Percentiles rank a stretch among this genome's conserved stretches.
These are phyloP conservation scores for Pseudolaguvia tuberculata DNA, from an alignment of 2,113 vertebrate genomes.

Conservation along the genomic window DNA sequence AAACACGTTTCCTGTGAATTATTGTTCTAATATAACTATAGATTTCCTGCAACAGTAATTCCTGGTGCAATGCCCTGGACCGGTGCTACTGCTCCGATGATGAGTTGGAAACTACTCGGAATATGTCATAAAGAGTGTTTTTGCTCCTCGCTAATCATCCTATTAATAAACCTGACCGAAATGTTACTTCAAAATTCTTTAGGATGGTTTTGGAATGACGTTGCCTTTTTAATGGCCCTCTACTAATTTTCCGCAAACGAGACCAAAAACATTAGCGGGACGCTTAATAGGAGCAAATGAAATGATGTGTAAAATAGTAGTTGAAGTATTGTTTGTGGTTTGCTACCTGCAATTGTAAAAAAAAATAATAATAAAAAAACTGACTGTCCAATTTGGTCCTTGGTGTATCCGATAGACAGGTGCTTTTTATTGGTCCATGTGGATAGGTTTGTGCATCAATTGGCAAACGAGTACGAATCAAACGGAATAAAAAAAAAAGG, in stretches of 20 bases:
- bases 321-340: neutral
- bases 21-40: neutral
- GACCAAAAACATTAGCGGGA: constrained; percentile 1
- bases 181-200: constrained; percentile 2
- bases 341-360: neutral
- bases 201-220: neutral
- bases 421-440: neutral
- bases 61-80: neutral
- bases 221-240: constrained; percentile 10
- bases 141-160: neutral
- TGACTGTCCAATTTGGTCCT: neutral
- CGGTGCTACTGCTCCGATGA: neutral
- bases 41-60: constrained; percentile 6
- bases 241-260: neutral
- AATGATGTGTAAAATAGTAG: constrained; percentile 19
- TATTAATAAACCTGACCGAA: constrained; percentile 1
- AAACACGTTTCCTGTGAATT: neutral
- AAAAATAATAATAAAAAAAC: no score
- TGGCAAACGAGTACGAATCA: neutral
- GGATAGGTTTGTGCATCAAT: neutral
- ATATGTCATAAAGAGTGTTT: neutral
- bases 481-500: neutral
- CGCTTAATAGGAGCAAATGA: neutral
- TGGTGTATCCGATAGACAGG: neutral
- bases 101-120: neutral